Base-by-base conservation (phyloP, 2,797 vertebrate species). In the Thamnophis elegans region DNA sequence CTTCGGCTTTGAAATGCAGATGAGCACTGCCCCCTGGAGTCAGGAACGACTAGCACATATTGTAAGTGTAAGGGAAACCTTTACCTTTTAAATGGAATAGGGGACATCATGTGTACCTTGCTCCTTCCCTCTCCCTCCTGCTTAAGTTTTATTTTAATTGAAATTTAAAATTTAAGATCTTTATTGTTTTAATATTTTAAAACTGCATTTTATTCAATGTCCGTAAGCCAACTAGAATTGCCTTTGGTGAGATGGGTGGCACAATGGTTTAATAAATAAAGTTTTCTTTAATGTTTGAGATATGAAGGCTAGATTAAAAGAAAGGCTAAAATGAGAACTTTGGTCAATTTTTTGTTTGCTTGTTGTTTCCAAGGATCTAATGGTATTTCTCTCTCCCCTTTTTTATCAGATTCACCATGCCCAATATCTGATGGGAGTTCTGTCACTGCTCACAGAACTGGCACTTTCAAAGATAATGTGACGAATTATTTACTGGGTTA, bases 401-500 rank as follows among this genome's bases (percentile, higher is more conserved):
- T 90, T 91, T 51, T 92, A 28, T 28, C 98, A 99, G 99, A 98
- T 99, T 94, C 96, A 98, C 90, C 98, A 97, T 96, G 98, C 98
- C 94, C 97, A 98, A 86, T 98, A 99, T 95, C 96, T 99, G 95
- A 96, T 96, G 85, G 97, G 98, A 91, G 97, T 98, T 89, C 96
- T 99, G 96, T 97, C 97, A 32, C 97, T 99, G n/a, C 97, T 99
- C 96, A 99, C 99, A 0, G 99, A 99, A 96, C 95, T 98, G 26
- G 98, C 98, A 9, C 89, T 98, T 94, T 97, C 97, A 94, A 97
- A 98, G 93, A 97, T 98, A 93, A 95, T 98, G 82, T 98, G 93
- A 98, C 62, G 9, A 47, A 25, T 59, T n/a, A 51, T 5, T 7
- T 54, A 42, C n/a, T 25, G 5, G 51, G n/a, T 9, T 78, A 68